Conservation (phyloP, 2,113 vertebrate genomes). For the Dendropsophus ebraccatus region DNA sequence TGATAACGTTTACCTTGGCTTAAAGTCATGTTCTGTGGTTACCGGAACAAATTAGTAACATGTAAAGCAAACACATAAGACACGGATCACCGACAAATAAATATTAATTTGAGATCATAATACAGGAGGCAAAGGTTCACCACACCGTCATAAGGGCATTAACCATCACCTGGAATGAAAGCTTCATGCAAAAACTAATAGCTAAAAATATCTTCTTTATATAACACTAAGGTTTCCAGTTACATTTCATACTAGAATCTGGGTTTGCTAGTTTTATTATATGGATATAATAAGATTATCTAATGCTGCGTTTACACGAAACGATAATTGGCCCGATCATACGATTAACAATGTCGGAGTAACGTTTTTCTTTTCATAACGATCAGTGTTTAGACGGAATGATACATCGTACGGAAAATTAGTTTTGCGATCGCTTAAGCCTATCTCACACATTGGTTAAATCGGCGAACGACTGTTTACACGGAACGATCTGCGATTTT, state of each 20-base stretch:
- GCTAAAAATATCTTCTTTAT: not conserved
- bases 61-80: slow-evolving; percentile 39
- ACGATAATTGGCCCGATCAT: no score
- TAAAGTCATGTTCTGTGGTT: slow-evolving; percentile 23
- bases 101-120: slow-evolving; percentile 45
- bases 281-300: not conserved
- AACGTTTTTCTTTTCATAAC: no score
- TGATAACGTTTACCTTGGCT: slow-evolving; percentile 24
- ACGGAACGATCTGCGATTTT: no score
- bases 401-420: no score
- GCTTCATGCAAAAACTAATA: not conserved
- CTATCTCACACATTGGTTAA: no score
- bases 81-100: slow-evolving; percentile 53
- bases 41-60: slow-evolving; percentile 45
- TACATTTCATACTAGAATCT: not conserved
- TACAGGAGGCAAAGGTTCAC: slow-evolving; percentile 27
- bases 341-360: no score
- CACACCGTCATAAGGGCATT: slow-evolving; percentile 20
- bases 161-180: not conserved
- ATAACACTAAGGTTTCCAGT: not conserved
- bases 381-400: no score
- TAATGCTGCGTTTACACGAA: no score
- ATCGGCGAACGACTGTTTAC: no score
- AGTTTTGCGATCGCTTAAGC: no score
- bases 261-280: not conserved